phyloP scores from a whole-genome alignment of 2,888 invertebrate species.

The Hybos culiciformis region DNA sequence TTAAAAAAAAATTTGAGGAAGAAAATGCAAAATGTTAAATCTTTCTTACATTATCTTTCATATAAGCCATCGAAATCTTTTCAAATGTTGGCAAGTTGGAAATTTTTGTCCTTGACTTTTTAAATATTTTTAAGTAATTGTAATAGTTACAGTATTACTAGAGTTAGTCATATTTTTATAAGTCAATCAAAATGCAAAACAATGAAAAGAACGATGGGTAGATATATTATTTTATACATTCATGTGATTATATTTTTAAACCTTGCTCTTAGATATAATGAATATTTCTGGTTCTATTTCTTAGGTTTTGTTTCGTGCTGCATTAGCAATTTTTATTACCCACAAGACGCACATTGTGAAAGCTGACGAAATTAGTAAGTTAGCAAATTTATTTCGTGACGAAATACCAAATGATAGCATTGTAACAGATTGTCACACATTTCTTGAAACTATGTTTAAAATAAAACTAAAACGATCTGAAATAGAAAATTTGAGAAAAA shows the following conservation, averaged over 20 bases:
- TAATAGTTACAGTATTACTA: too few relatives aligned
- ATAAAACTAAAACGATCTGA: conserved; percentile 45
- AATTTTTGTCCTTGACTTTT: too few relatives aligned
- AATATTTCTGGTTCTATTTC: conserved; percentile 7
- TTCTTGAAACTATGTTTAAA: conserved; percentile 78
- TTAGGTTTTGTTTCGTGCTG: conserved; percentile 72
- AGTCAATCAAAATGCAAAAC: neutral
- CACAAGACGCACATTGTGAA: conserved; percentile 57
- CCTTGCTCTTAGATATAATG: too few relatives aligned
- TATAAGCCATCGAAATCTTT: too few relatives aligned
- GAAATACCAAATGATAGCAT: conserved; percentile 63
- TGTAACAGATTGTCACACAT: conserved; percentile 74
- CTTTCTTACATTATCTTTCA: too few relatives aligned
- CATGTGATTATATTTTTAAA: too few relatives aligned
- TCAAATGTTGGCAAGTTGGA: too few relatives aligned
- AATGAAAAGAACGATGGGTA: neutral
- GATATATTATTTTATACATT: neutral
- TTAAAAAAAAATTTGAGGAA: too few relatives aligned
- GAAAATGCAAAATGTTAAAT: too few relatives aligned
- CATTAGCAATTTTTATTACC: conserved; percentile 64
- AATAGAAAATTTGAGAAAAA: conserved; percentile 28
- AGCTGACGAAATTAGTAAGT: conserved; percentile 65
- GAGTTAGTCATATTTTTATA: too few relatives aligned
- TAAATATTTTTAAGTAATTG: too few relatives aligned
- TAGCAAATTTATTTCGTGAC: conserved; percentile 66